phyloP scores from a whole-genome alignment of 2,797 vertebrate species.

The Alfaro cultratus region DNA sequence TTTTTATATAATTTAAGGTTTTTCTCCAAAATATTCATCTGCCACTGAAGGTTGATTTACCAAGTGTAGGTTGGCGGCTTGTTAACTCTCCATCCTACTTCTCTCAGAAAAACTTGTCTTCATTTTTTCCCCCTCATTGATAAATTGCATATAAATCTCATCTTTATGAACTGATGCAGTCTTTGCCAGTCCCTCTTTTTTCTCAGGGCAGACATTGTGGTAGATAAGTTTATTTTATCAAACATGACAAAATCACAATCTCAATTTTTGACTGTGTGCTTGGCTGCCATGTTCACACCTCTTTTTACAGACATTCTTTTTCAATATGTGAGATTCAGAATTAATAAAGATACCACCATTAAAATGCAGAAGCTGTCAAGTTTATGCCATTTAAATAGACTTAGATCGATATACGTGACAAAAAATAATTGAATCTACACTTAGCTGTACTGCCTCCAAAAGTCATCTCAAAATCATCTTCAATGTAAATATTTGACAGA shows the following conservation, averaged over 20 bases:
- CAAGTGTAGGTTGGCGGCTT: background rate
- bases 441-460: constrained; percentile 77
- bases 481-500: constrained; percentile 77
- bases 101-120: background rate
- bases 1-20: background rate
- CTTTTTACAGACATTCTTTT: background rate
- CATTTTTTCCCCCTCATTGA: background rate
- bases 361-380: background rate
- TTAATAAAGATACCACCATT: background rate
- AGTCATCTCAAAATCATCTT: constrained; percentile 86
- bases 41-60: background rate
- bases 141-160: background rate
- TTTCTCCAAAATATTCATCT: background rate
- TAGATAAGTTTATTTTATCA: background rate
- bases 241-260: background rate
- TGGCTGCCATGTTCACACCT: background rate
- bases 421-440: constrained; percentile 4
- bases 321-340: background rate
- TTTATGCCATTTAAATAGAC: background rate
- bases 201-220: background rate
- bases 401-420: background rate
- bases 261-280: background rate
- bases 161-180: background rate
- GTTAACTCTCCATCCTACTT: background rate
- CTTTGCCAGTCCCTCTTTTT: background rate